Evolutionary conservation across 2,113 vertebrate species (phyloP), one percentile per base, ranked within the genome.

Genomic region (Tetraodon nigroviridis): DNA sequence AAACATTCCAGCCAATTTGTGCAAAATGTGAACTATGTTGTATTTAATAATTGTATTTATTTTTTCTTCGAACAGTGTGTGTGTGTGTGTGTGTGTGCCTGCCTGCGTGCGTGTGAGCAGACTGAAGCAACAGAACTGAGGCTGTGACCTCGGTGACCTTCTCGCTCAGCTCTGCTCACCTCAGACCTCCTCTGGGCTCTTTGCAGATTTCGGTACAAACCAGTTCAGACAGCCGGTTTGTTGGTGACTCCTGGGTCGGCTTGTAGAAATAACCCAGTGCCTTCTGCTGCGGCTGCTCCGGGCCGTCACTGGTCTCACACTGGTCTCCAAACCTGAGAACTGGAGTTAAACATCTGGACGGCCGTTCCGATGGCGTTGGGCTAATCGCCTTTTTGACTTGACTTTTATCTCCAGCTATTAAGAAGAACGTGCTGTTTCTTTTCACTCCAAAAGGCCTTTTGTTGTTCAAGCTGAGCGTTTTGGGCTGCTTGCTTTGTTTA

Each of bases 261-360:
- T 71, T 73, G 69, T 83, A 79, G 67, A 76, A 78, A 77, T 58
- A 79, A 82, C 75, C 65, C 80, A 84, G 82, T 86, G 84, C 86
- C 86, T 87, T 87, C 70, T 57, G 64, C 65, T 59, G 67, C 76
- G 71, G 51, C n/a, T 49, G 72, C 67, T 76, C 46, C 51, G 61
- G 55, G 59, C 71, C 6, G 17, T 58, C 51, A n/a, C n/a, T n/a
- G n/a, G n/a, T n/a, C n/a, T n/a, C n/a, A 37, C 32, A 11, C 32
- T 37, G 32, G 32, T 37, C 12, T 37, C 11, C 32, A 37, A 37
- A 37, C 32, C 32, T 37, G 32, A 1, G 12, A 37, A 8, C 32
- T 37, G 1, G 0, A 12, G 32, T 27, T 27, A 4, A 27, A 27
- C 24, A 27, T 27, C 7, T 37, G 32, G 32, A 37, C 32, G 10